phyloP scores from a whole-genome alignment of 1,140 invertebrate species.

The Sesamia nonagrioides region DNA sequence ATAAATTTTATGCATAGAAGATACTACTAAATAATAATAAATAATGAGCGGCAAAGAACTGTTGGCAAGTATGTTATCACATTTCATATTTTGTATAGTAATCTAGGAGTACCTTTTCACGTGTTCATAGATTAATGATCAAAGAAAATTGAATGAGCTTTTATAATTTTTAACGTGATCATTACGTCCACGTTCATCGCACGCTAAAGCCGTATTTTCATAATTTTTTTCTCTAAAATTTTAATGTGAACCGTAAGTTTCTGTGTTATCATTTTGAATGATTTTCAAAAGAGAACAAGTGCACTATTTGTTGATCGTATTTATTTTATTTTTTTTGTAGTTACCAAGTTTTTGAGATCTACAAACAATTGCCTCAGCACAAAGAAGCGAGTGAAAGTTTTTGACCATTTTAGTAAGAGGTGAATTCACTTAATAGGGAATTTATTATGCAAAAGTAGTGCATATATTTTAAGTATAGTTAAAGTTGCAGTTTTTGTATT shows the following conservation, averaged over 20 bases:
- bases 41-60: background rate
- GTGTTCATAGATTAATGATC: too few relatives aligned
- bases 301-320: background rate
- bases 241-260: too few relatives aligned
- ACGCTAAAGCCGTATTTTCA: too few relatives aligned
- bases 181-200: too few relatives aligned
- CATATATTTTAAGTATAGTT: background rate
- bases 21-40: background rate
- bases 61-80: background rate
- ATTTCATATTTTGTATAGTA: too few relatives aligned
- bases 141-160: too few relatives aligned
- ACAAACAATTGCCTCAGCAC: background rate
- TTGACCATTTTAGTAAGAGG: background rate
- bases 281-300: too few relatives aligned
- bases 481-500: background rate
- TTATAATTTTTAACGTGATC: too few relatives aligned
- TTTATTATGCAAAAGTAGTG: background rate
- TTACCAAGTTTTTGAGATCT: background rate
- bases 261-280: too few relatives aligned
- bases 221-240: too few relatives aligned
- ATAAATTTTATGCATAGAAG: background rate
- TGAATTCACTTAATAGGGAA: background rate
- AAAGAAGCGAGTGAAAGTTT: background rate
- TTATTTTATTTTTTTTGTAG: constrained; percentile 1
- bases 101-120: too few relatives aligned